Evolutionary conservation across 2,888 invertebrate species (phyloP).

Genomic region (Carterocephalus palaemon): DNA sequence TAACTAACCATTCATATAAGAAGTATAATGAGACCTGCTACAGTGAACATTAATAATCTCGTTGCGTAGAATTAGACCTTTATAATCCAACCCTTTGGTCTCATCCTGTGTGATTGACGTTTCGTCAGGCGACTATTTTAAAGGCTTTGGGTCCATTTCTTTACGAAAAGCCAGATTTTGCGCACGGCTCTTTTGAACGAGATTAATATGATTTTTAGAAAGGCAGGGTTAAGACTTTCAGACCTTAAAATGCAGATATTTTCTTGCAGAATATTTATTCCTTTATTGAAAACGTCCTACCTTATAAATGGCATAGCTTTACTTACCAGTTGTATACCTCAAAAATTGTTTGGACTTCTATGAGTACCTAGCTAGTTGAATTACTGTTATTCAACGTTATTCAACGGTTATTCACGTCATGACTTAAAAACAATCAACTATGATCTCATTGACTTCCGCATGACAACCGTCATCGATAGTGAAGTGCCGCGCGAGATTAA

Average conservation of each 20-base stretch:
- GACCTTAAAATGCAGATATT: too few species aligned
- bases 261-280: too few species aligned
- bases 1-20: conserved; percentile 59
- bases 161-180: conserved; percentile 17
- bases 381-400: too few species aligned
- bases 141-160: conserved; percentile 39
- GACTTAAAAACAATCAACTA: too few species aligned
- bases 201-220: conserved; percentile 12
- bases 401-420: too few species aligned
- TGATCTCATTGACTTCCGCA: conserved; percentile 72
- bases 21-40: conserved; percentile 59
- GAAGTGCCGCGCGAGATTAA: conserved; percentile 74
- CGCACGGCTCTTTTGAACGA: conserved; percentile 13
- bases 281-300: too few species aligned
- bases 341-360: too few species aligned
- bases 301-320: too few species aligned
- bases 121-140: conserved; percentile 56
- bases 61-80: conserved; percentile 66
- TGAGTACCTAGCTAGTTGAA: too few species aligned
- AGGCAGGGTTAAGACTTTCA: too few species aligned
- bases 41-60: conserved; percentile 68
- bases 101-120: conserved; percentile 71
- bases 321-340: too few species aligned
- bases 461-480: conserved; percentile 67
- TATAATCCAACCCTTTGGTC: conserved; percentile 74